Evolutionary conservation across 1,140 invertebrate species (phyloP), one percentile per base, ranked within the genome.

Genomic region (Bicyclus anynana): DNA sequence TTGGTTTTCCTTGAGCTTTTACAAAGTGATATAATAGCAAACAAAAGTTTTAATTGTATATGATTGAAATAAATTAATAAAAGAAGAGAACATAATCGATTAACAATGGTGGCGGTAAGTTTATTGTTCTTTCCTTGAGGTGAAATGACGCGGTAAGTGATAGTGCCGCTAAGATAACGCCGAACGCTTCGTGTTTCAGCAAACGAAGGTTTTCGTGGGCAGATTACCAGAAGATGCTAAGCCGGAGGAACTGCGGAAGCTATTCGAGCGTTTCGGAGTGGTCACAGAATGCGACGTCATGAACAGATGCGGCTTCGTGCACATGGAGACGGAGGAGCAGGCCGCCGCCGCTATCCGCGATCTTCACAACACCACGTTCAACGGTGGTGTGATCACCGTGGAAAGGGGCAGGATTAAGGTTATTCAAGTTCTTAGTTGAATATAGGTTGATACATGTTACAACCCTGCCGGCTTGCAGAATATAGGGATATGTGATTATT

Each of bases 241-340:
- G 62, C 90, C 92, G 33, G 91, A 93, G 63, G 93, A 94, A 55
- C 81, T 94, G 13, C 83, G 92, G 21, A 90, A 90, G 58, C 82
- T 94, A 12, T 94, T 94, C 78, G 91, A 93, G 61, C 90, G 91
- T 14, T 94, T 92, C 78, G 94, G 94, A 18, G 87, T 90, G 6
- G 94, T 95, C 0, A 93, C 92, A 37, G 94, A 95, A 87, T 94
- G 93, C 80, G 93, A 94, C 75, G 92, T 94, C 37, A 92, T 94
- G 76, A 94, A 94, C 72, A 70, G 83, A 29, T 94, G 93, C 80
- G 94, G 93, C 4, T 95, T 95, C 77, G 91, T 95, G 7, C 94
- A 95, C 79, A 91, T 95, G 91, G 91, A 93, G 70, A 92, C 92
- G 14, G 89, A 91, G 56, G 92, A 93, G 17, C 91, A 94, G 84